Conservation (phyloP, 2,888 invertebrate species). For the Iphiclides podalirius region DNA sequence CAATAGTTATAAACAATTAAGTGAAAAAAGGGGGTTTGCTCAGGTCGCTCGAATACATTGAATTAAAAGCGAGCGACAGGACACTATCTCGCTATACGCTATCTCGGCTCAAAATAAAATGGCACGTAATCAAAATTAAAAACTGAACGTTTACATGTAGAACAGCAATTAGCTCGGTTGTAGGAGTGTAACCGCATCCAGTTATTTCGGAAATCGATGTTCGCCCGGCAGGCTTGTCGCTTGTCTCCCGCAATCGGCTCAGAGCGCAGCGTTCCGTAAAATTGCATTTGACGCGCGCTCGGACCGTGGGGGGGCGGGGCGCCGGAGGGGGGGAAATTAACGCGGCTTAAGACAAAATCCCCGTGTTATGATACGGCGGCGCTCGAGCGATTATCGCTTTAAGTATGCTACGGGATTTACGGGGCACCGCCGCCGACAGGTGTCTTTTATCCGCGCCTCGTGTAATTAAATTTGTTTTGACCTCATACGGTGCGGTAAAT, state of each 20-base stretch:
- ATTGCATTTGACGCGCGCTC: conserved; percentile 77
- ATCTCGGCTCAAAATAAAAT: too few species aligned
- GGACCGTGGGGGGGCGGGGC: conserved; percentile 35
- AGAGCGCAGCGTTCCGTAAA: conserved; percentile 71
- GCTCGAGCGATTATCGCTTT: conserved; percentile 56
- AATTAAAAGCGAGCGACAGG: too few species aligned
- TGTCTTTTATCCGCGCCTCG: conserved; percentile 36
- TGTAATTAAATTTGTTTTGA: conserved; percentile 10
- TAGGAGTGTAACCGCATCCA: too few species aligned
- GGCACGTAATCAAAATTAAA: too few species aligned
- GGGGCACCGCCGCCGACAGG: conserved; percentile 35
- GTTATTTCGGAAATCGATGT: too few species aligned
- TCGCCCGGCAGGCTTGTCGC: conserved; percentile 61
- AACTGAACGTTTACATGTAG: too few species aligned
- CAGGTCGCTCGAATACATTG: too few species aligned
- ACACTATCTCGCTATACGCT: too few species aligned
- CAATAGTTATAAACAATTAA: too few species aligned
- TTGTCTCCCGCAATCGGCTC: conserved; percentile 77
- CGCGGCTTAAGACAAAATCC: conserved; percentile 71
- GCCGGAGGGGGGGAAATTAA: conserved; percentile 48
- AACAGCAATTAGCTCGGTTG: too few species aligned
- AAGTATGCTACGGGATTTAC: conserved; percentile 54
- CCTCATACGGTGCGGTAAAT: not conserved
- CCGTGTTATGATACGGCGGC: conserved; percentile 69
- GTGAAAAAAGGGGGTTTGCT: too few species aligned